Conservation (phyloP, 1,140 invertebrate species). For the Drosophila kurseongensis region DNA sequence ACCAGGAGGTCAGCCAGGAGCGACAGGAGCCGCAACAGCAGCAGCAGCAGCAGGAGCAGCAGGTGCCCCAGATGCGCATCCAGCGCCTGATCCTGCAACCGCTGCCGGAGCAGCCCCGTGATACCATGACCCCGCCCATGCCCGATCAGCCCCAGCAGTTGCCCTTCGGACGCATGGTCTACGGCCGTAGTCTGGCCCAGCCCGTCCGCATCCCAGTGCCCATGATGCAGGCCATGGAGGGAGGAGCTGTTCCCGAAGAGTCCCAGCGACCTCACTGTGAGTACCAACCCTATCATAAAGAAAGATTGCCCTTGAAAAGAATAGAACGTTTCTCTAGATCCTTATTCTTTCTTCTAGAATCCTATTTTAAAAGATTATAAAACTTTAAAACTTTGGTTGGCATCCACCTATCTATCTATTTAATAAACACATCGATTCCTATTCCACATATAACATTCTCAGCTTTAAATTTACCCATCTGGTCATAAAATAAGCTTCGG, state of each 20-base stretch:
- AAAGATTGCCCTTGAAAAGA: no score
- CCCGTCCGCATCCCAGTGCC: conserved; percentile 86
- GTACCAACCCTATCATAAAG: conserved; percentile 22
- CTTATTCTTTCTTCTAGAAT: no score
- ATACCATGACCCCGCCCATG: conserved; percentile 83
- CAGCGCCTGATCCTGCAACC: conserved; percentile 81
- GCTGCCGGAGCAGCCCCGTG: conserved; percentile 82
- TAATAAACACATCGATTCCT: no score
- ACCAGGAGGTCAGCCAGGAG: conserved; percentile 55
- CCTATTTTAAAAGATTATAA: no score
- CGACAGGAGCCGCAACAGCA: conserved; percentile 65
- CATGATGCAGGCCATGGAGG: conserved; percentile 85
- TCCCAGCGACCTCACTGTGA: conserved; percentile 87
- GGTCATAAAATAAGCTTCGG: no score
- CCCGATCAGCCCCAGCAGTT: conserved; percentile 74
- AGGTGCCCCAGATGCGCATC: conserved; percentile 65
- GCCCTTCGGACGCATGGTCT: conserved; percentile 85
- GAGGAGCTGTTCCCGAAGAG: conserved; percentile 77
- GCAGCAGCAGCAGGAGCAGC: conserved; percentile 48
- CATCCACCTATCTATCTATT: no score
- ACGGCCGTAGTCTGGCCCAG: conserved; percentile 84
- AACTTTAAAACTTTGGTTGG: no score
- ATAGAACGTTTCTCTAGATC: no score
- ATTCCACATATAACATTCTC: no score
- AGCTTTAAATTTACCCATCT: no score